phyloP scores from a whole-genome alignment of 2,888 invertebrate species.

The Gnatocerus cornutus region DNA sequence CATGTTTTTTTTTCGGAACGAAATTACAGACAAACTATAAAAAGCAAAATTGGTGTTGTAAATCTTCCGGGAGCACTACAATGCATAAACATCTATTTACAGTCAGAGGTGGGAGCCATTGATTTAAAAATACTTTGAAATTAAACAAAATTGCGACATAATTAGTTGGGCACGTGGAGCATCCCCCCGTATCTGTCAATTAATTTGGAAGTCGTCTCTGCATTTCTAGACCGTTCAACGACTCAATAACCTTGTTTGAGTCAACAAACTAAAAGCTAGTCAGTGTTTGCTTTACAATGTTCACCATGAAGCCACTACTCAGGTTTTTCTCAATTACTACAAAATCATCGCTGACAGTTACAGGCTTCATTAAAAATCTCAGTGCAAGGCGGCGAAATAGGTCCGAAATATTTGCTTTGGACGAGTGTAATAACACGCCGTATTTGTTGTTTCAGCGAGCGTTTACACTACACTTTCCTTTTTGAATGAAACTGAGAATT shows the following conservation, averaged over 20 bases:
- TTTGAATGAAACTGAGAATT: conserved; percentile 52
- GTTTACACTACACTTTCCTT: conserved; percentile 53
- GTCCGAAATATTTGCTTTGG: conserved; percentile 26
- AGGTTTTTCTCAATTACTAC: neutral
- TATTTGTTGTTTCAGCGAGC: conserved; percentile 47
- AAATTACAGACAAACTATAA: conserved; percentile 4
- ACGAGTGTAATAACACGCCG: conserved; percentile 47
- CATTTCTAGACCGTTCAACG: conserved; percentile 11
- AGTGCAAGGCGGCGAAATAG: conserved; percentile 5
- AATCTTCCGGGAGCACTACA: conserved; percentile 8
- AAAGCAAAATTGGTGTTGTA: conserved; percentile 8
- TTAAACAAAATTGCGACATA: conserved; percentile 3
- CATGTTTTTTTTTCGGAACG: neutral
- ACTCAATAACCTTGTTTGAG: conserved; percentile 20
- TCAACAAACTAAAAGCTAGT: conserved; percentile 9
- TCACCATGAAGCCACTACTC: conserved; percentile 10
- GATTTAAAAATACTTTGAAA: conserved; percentile 3
- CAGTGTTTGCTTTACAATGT: conserved; percentile 7
- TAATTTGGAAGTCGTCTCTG: conserved; percentile 3
- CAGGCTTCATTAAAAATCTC: neutral
- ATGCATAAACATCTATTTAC: conserved; percentile 12
- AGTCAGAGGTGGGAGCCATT: conserved; percentile 12
- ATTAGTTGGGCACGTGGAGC: neutral
- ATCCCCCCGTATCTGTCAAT: conserved; percentile 1
- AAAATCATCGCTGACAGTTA: neutral